Conservation (phyloP, 2,113 vertebrate genomes). For the Dromas ardeola region DNA sequence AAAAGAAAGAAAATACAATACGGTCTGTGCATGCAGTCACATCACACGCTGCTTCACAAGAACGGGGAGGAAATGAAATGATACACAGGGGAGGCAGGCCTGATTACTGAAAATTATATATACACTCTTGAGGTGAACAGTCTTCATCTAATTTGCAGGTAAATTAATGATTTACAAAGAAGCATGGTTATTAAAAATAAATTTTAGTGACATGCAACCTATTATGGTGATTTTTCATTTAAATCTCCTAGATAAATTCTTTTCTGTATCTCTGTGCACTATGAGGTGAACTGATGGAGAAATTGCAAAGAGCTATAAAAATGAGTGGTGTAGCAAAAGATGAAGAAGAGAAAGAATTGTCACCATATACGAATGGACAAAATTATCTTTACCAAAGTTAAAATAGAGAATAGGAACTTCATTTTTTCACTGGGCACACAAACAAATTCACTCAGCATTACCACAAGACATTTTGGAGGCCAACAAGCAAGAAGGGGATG, state of each 20-base stretch:
- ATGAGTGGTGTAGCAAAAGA: not conserved
- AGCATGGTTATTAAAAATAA: not conserved
- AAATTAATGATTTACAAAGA: conserved; percentile 50
- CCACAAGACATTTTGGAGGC: not conserved
- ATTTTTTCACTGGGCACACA: not conserved
- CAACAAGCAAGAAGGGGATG: not conserved
- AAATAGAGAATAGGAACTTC: not conserved
- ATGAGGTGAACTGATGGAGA: not conserved
- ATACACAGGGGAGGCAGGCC: conserved; percentile 55
- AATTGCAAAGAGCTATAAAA: not conserved
- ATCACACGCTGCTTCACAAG: conserved; percentile 8
- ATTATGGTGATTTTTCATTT: not conserved
- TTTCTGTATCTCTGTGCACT: not conserved
- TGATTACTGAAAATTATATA: conserved; percentile 59
- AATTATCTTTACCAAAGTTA: not conserved
- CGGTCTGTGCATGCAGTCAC: not conserved
- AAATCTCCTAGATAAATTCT: not conserved
- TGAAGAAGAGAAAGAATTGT: not conserved
- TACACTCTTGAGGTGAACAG: conserved; percentile 8
- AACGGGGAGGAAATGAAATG: conserved; percentile 61
- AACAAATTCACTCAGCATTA: not conserved
- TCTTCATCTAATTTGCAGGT: conserved; percentile 24
- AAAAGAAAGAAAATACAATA: conserved; percentile 3
- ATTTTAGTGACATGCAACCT: not conserved
- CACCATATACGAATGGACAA: not conserved